A percentile compares a stretch with the other conserved stretches of the same genome.
Conservation (phyloP, 1,140 invertebrate genomes). For the Campoletis sonorensis region DNA sequence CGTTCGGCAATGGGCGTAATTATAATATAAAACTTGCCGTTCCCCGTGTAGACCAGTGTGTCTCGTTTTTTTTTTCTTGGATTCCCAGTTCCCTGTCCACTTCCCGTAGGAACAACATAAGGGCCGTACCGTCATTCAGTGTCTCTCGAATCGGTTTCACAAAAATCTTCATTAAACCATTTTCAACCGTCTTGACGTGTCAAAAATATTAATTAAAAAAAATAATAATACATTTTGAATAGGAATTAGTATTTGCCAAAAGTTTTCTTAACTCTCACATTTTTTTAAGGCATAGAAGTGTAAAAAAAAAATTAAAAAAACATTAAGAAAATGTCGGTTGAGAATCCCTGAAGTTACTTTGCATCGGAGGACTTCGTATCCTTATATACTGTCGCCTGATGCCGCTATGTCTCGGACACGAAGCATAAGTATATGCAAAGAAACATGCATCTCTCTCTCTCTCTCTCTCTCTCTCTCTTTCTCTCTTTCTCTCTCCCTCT, state of each 20-base stretch:
- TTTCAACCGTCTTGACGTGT: neutral
- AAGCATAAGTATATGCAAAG: conserved; percentile 48
- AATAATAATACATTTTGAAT: neutral
- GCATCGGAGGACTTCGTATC: conserved; percentile 61
- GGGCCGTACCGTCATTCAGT: conserved; percentile 51
- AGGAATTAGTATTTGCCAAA: no score
- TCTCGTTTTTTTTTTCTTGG: conserved; percentile 53
- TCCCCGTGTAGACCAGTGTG: conserved; percentile 61
- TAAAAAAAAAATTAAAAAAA: neutral
- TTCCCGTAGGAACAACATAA: conserved; percentile 63
- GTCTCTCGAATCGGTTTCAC: conserved; percentile 56
- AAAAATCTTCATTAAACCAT: neutral
- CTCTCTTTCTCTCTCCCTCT: no score
- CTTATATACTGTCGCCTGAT: conserved; percentile 61
- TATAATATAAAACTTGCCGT: conserved; percentile 71
- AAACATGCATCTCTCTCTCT: neutral
- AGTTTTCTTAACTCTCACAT: neutral
- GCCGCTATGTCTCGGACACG: conserved; percentile 53
- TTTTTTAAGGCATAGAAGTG: neutral
- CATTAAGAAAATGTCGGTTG: conserved; percentile 43
- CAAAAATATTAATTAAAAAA: neutral
- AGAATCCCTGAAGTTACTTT: conserved; percentile 57
- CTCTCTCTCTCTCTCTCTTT: neutral
- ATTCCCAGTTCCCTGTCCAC: conserved; percentile 59
- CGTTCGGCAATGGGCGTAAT: conserved; percentile 63